Percentiles rank a stretch among this genome's conserved stretches.
phyloP scores from a whole-genome alignment of 2,888 invertebrate species.

The Isoperla grammatica region DNA sequence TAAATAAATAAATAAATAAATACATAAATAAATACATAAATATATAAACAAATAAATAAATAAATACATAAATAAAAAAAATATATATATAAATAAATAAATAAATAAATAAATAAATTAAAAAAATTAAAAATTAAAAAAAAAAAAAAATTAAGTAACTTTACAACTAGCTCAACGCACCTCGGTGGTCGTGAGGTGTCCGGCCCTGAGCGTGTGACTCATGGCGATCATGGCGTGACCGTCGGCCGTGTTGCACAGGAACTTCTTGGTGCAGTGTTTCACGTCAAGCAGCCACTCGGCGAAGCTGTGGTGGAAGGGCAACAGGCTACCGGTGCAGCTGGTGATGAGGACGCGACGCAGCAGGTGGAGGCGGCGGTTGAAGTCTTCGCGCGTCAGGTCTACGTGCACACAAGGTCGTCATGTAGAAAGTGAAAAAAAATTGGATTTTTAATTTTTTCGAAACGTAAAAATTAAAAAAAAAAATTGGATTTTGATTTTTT shows the following conservation, averaged over 20 bases:
- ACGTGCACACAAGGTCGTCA: background rate
- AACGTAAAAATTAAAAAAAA: too few species aligned
- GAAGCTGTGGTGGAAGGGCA: conserved; percentile 90
- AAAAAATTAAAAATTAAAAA: background rate
- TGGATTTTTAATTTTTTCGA: too few species aligned
- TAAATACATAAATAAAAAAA: too few species aligned
- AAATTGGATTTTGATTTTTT: too few species aligned
- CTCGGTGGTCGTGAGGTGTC: conserved; percentile 62
- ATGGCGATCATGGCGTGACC: conserved; percentile 87
- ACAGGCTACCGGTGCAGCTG: conserved; percentile 45
- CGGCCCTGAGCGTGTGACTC: conserved; percentile 62
- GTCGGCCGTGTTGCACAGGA: conserved; percentile 78
- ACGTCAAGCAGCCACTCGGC: conserved; percentile 93
- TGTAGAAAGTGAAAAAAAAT: too few species aligned
- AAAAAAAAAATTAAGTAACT: conserved; percentile 9
- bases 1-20: too few species aligned
- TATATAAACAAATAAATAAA: too few species aligned
- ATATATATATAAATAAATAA: too few species aligned
- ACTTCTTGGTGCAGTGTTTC: conserved; percentile 95
- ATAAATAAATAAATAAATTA: conserved; percentile 13
- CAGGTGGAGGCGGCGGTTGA: conserved; percentile 69
- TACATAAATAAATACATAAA: too few species aligned
- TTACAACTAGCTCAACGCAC: conserved; percentile 52
- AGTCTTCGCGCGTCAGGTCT: conserved; percentile 71
- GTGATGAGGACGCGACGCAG: conserved; percentile 60